phyloP scores from a whole-genome alignment of 2,113 vertebrate species.

The Conger conger region DNA sequence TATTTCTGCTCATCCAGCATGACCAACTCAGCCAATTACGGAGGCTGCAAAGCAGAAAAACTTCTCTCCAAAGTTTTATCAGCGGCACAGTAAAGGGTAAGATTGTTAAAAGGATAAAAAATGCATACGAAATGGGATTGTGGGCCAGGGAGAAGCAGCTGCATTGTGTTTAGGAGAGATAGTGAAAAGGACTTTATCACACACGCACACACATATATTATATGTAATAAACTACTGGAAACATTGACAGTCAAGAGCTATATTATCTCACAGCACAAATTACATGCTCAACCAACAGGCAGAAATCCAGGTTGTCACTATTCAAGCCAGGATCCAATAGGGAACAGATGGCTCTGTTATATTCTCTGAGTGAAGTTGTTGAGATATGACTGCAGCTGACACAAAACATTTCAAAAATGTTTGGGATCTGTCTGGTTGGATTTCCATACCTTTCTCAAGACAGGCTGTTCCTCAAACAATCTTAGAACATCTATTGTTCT shows the following conservation, averaged over 20 bases:
- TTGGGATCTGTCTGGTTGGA: not conserved
- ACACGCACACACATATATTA: not conserved
- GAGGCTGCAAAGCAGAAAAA: not conserved
- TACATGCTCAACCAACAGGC: not conserved
- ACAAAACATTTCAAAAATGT: not conserved
- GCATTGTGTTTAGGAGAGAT: not conserved
- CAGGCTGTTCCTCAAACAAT: no score
- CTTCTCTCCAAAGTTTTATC: conserved; percentile 5
- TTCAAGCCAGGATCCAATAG: not conserved
- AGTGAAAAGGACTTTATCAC: not conserved
- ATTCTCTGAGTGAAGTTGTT: not conserved
- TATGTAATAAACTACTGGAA: not conserved
- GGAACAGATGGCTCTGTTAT: not conserved
- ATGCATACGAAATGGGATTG: conserved; percentile 37
- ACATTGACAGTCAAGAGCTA: not conserved
- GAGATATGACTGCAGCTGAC: not conserved
- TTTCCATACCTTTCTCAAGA: no score
- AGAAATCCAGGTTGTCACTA: not conserved
- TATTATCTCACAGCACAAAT: not conserved
- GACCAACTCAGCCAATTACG: not conserved
- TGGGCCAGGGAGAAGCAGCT: conserved; percentile 19
- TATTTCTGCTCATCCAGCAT: not conserved
- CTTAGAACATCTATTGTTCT: no score
- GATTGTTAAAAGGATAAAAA: conserved; percentile 26
- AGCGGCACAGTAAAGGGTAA: conserved; percentile 21